These are phyloP conservation scores for Aspidoscelis tigris DNA, from an alignment of 2,113 vertebrate genomes.

Conservation along the genomic window DNA sequence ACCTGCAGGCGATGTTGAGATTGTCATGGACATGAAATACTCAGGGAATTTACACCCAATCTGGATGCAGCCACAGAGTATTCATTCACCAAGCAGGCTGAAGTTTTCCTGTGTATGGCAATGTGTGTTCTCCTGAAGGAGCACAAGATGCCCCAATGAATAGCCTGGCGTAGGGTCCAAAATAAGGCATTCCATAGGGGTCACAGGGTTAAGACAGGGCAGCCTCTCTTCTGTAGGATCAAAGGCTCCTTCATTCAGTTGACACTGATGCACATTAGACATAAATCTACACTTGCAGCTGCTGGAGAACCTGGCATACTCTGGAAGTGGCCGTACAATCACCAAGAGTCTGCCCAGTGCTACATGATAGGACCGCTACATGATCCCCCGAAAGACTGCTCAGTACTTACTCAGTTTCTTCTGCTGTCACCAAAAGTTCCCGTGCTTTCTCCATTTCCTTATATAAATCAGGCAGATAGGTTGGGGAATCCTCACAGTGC, in stretches of 20 bases:
- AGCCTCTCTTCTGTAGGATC: background rate
- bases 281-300: background rate
- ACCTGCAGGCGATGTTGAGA: too few species aligned
- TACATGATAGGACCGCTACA: background rate
- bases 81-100: too few species aligned
- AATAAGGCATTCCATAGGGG: background rate
- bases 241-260: background rate
- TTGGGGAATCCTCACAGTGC: slow-evolving; percentile 63
- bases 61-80: too few species aligned
- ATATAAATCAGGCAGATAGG: slow-evolving; percentile 64
- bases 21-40: too few species aligned
- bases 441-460: slow-evolving; percentile 53
- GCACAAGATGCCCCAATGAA: background rate
- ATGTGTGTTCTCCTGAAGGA: background rate
- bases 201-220: background rate
- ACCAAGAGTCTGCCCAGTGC: background rate
- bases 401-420: slow-evolving; percentile 74
- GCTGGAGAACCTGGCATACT: background rate
- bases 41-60: too few species aligned
- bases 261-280: background rate
- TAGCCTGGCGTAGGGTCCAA: background rate
- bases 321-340: background rate
- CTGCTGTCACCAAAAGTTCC: slow-evolving; percentile 73
- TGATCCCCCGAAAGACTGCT: background rate
- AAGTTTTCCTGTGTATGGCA: background rate